Base-by-base conservation (phyloP, 2,113 vertebrate genomes). In the Alexandromys fortis region DNA sequence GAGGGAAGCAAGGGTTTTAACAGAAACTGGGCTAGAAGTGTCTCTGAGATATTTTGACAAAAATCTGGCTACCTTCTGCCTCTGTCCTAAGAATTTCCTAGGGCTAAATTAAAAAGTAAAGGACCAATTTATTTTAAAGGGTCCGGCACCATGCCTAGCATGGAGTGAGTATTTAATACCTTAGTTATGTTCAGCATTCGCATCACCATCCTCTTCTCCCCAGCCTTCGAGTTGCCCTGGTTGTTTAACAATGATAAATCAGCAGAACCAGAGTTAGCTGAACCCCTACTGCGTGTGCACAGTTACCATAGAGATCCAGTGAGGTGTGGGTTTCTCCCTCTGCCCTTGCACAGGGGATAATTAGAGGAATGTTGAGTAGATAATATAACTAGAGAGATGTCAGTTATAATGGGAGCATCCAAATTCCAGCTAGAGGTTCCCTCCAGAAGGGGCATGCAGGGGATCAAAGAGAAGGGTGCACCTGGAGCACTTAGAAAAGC, bases 381-480 rank as follows among this genome's bases (percentile, higher is more conserved):
- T 35, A 38, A 72, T 91, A 72, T 86, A 81, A 47, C 77, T 76
- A 68, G 70, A 67, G 77, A 58, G 63, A 28, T 86, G 38, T 38
- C 33, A 96, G 33, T 35, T 68, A 33, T 82, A 85, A 94, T 63
- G 38, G 81, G 86, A 73, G 6, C 52, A 22, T 22, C 58, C 33
- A 38, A 75, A 10, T 61, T 28, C 58, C 58, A 61, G 52, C 28
- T 35, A 68, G 30, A 78, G 42, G 30, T 13, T 68, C 79, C 65
- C 30, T 86, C 3, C 47, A n/a, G 67, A 83, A 70, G 63, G 24
- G 58, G 28, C 89, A 55, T n/a, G 0, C 19, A 67, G 42, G 76
- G 68, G 26, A 67, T 38, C 42, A 28, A 58, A 30, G 45, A 67
- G 49, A 58, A 75, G n/a, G 14, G 1, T n/a, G 0, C 0, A 1